Evolutionary conservation across 2,888 invertebrate species (phyloP).

Genomic region (Parnassius orleans): DNA sequence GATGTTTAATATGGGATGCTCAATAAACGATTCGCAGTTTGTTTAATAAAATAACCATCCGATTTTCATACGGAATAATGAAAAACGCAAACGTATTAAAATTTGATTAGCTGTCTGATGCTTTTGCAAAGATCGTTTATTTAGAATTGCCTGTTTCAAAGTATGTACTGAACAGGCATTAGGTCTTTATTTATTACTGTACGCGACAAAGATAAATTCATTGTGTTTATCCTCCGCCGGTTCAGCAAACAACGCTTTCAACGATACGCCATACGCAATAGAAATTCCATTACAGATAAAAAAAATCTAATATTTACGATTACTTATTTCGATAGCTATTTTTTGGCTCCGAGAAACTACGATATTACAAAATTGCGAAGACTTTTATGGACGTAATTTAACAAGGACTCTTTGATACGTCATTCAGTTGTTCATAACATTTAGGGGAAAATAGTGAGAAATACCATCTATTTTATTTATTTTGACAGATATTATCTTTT

Average conservation of each 20-base stretch:
- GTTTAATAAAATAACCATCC: background rate
- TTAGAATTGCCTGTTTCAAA: slow-evolving; percentile 8
- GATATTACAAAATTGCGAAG: background rate
- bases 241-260: slow-evolving; percentile 47
- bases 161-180: slow-evolving; percentile 37
- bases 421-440: too few species aligned
- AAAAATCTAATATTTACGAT: slow-evolving; percentile 25
- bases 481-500: too few species aligned
- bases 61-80: background rate
- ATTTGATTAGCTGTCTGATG: slow-evolving; percentile 11
- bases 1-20: too few species aligned
- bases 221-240: slow-evolving; percentile 54
- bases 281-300: slow-evolving; percentile 26
- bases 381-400: too few species aligned
- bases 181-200: slow-evolving; percentile 59
- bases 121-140: slow-evolving; percentile 7
- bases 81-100: slow-evolving; percentile 3
- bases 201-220: slow-evolving; percentile 60
- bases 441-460: too few species aligned
- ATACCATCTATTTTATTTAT: too few species aligned
- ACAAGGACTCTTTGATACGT: too few species aligned
- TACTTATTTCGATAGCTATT: slow-evolving; percentile 11
- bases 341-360: slow-evolving; percentile 1
- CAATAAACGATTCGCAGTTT: background rate
- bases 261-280: slow-evolving; percentile 13